Evolutionary conservation across 2,888 invertebrate species (phyloP).

Genomic region (Agriopis aurantiaria): DNA sequence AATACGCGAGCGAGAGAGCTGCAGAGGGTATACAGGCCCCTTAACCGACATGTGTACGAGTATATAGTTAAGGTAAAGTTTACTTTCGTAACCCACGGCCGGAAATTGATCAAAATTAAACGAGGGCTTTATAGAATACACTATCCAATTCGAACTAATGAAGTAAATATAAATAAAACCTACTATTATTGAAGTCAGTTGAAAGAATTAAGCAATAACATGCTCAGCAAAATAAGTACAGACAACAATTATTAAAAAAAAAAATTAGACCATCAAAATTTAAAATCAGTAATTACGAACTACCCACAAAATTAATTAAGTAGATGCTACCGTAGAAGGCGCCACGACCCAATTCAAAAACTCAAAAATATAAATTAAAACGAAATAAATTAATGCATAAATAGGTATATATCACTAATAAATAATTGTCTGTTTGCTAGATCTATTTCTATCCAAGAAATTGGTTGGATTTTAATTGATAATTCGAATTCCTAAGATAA

Average conservation of each 20-base stretch:
- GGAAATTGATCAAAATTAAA: too few species aligned
- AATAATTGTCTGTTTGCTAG: constrained; percentile 5
- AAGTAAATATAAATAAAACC: too few species aligned
- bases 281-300: not conserved
- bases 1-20: too few species aligned
- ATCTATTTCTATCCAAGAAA: not conserved
- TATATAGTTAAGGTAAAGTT: too few species aligned
- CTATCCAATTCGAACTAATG: too few species aligned
- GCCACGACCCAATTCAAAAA: not conserved
- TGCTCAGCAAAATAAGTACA: not conserved
- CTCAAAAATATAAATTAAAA: constrained; percentile 5
- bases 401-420: constrained; percentile 15
- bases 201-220: not conserved
- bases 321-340: not conserved
- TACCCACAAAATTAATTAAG: constrained; percentile 10
- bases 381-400: constrained; percentile 38
- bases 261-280: not conserved
- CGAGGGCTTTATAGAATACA: too few species aligned
- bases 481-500: not conserved
- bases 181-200: too few species aligned
- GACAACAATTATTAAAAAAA: not conserved
- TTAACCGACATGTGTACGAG: not conserved
- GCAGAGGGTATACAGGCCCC: too few species aligned
- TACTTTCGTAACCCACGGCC: too few species aligned
- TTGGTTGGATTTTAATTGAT: not conserved